phyloP scores from a whole-genome alignment of 2,797 vertebrate species.

The Apogon talboti region DNA sequence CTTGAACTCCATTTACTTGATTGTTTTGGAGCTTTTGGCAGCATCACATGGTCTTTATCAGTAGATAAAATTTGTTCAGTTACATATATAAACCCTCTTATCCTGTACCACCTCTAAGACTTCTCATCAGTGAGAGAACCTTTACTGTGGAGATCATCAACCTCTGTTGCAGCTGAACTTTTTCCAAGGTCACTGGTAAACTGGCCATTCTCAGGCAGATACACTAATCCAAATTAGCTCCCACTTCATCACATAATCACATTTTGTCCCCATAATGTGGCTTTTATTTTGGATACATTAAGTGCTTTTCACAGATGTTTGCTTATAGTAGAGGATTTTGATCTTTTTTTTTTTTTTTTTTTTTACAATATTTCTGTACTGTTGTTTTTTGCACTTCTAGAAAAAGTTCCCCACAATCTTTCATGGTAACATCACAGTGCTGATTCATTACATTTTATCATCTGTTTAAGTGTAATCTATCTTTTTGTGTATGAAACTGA shows the following conservation, averaged over 20 bases:
- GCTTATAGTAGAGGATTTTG: not conserved
- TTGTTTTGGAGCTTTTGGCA: no score
- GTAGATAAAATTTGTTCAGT: no score
- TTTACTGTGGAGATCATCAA: not conserved
- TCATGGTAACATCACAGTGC: slow-evolving; percentile 4
- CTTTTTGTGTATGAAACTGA: slow-evolving; percentile 49
- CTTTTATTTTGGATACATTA: not conserved
- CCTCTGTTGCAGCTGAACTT: not conserved
- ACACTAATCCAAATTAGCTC: no score
- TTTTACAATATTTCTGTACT: not conserved
- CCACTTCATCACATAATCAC: no score
- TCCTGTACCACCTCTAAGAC: not conserved
- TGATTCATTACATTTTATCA: slow-evolving; percentile 39
- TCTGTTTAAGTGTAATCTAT: slow-evolving; percentile 38
- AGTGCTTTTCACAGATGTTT: not conserved
- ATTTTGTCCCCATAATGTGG: no score
- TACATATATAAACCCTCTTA: not conserved
- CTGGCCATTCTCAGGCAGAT: not conserved
- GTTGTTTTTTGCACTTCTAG: not conserved
- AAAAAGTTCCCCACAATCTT: not conserved
- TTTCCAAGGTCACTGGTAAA: not conserved
- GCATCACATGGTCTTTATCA: no score
- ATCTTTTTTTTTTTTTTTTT: no score
- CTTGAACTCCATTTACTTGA: no score
- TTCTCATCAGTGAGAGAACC: not conserved